Evolutionary conservation across 1,140 invertebrate genomes (phyloP).

Genomic region (Meloidogyne hapla): DNA sequence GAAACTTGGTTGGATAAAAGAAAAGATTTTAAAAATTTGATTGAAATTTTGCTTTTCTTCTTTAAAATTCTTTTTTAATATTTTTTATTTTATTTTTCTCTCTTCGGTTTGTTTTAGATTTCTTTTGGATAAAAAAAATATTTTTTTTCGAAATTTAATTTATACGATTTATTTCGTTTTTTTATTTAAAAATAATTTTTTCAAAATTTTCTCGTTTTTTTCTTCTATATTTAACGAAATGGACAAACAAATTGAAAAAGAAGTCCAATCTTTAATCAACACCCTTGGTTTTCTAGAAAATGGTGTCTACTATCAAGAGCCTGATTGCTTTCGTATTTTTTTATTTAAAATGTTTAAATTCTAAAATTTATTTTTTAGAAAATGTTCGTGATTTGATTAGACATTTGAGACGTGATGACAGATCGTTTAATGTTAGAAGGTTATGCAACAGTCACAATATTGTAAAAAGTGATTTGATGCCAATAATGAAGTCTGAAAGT

Average conservation of each 20-base stretch:
- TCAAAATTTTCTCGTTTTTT: background rate
- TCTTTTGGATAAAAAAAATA: too few relatives aligned
- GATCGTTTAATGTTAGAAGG: constrained; percentile 26
- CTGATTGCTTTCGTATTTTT: constrained; percentile 41
- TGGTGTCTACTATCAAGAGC: constrained; percentile 41
- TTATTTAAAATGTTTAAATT: constrained; percentile 15
- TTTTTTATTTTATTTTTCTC: too few relatives aligned
- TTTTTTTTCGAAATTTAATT: too few relatives aligned
- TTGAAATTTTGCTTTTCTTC: background rate
- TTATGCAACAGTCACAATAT: constrained; percentile 41
- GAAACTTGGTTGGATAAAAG: background rate
- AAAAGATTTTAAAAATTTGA: background rate
- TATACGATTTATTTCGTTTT: too few relatives aligned
- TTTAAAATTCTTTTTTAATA: too few relatives aligned
- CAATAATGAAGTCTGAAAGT: constrained; percentile 38
- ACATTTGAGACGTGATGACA: constrained; percentile 33
- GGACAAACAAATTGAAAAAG: constrained; percentile 6
- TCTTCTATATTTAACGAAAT: constrained; percentile 7
- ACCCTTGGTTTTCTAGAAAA: constrained; percentile 43
- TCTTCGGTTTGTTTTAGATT: too few relatives aligned
- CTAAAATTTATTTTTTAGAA: constrained; percentile 31
- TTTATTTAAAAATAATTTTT: too few relatives aligned
- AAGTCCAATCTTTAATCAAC: constrained; percentile 44
- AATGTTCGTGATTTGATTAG: constrained; percentile 46
- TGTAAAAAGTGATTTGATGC: constrained; percentile 45